These are phyloP conservation scores for Okamejei kenojei DNA, from an alignment of 2,797 vertebrate species.

Conservation along the genomic window DNA sequence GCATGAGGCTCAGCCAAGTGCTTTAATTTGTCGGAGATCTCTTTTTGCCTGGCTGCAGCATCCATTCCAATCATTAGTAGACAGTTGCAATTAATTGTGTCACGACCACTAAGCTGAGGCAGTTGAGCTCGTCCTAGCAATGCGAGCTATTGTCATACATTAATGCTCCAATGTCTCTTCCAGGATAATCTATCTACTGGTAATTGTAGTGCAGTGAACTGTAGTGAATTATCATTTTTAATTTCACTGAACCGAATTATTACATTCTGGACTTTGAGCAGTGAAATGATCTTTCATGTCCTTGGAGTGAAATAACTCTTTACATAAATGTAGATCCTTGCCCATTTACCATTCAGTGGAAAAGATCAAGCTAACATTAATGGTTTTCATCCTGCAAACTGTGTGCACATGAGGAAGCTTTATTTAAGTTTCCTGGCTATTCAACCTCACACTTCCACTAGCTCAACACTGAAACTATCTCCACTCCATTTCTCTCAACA, in stretches of 20 bases:
- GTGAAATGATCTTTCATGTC: constrained; percentile 30
- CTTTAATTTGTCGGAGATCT: constrained; percentile 30
- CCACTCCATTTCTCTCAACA: too few species aligned
- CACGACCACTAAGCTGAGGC: constrained; percentile 20
- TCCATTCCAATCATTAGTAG: constrained; percentile 24
- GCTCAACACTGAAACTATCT: too few species aligned
- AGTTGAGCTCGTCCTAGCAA: constrained; percentile 21
- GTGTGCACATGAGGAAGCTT: neutral
- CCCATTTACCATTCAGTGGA: neutral
- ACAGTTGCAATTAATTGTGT: constrained; percentile 37
- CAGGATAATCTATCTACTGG: constrained; percentile 31
- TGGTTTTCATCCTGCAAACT: constrained; percentile 12
- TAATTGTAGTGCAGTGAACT: constrained; percentile 34
- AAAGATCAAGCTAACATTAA: neutral
- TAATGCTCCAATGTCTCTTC: constrained; percentile 34
- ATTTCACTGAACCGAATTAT: constrained; percentile 37
- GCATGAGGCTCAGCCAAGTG: constrained; percentile 20
- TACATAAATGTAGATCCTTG: constrained; percentile 22
- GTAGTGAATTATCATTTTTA: constrained; percentile 37
- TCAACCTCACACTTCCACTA: neutral
- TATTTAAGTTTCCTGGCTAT: neutral
- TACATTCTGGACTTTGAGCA: constrained; percentile 31
- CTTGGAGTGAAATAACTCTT: constrained; percentile 36
- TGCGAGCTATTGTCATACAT: constrained; percentile 20
- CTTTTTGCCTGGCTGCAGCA: constrained; percentile 23